These are phyloP conservation scores for Linnaemya vulpina DNA, from an alignment of 2,888 invertebrate species.

Conservation along the genomic window DNA sequence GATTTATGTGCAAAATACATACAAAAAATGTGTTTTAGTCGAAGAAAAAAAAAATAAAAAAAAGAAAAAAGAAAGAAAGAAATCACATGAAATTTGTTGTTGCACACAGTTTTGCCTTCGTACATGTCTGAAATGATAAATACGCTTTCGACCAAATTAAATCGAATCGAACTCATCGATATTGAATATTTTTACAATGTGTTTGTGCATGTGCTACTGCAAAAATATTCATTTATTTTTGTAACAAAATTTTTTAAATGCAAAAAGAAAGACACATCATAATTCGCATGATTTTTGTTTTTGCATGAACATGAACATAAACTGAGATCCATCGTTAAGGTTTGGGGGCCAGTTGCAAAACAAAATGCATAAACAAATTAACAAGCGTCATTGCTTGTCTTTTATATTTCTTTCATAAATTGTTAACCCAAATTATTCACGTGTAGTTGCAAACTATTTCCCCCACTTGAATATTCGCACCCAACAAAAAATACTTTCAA, in stretches of 20 bases:
- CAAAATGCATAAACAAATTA: neutral
- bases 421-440: neutral
- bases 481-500: slow-evolving; percentile 2
- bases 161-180: slow-evolving; percentile 20
- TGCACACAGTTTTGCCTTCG: neutral
- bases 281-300: neutral
- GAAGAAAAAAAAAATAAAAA: no score
- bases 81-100: slow-evolving; percentile 9
- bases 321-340: neutral
- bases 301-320: neutral
- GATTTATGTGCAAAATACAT: slow-evolving; percentile 32
- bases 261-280: neutral
- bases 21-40: slow-evolving; percentile 31
- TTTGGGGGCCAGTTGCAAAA: neutral
- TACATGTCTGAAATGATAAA: slow-evolving; percentile 24
- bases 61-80: no score
- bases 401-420: no score
- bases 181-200: neutral
- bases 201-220: slow-evolving; percentile 1
- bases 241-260: neutral
- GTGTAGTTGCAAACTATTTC: slow-evolving; percentile 11
- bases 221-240: neutral
- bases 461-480: neutral
- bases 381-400: neutral
- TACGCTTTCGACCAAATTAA: slow-evolving; percentile 13